phyloP scores from a whole-genome alignment of 2,113 vertebrate genomes.

The Sialia sialis region DNA sequence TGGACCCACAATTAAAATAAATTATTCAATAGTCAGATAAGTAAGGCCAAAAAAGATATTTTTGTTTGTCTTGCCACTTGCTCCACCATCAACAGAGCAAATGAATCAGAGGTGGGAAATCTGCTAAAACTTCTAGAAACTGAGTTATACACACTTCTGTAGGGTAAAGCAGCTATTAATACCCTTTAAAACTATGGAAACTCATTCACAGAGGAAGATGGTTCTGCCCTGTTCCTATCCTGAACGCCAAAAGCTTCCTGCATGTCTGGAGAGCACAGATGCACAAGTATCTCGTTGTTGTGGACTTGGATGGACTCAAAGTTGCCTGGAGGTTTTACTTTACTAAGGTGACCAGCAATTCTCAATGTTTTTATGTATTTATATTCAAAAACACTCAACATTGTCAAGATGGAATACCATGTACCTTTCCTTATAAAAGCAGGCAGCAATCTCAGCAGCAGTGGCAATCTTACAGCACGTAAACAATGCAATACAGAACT shows the following conservation, averaged over 20 bases:
- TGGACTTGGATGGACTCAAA: neutral
- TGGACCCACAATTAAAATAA: neutral
- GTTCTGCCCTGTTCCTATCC: neutral
- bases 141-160: neutral
- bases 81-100: neutral
- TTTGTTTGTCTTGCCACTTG: neutral
- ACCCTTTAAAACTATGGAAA: neutral
- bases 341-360: neutral
- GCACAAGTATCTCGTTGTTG: neutral
- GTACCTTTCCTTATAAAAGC: neutral
- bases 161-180: neutral
- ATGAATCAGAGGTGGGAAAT: neutral
- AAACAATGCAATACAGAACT: neutral
- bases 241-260: neutral
- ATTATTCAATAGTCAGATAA: neutral
- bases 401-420: neutral
- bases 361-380: neutral
- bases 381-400: neutral
- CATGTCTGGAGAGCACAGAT: neutral
- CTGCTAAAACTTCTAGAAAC: neutral
- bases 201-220: neutral
- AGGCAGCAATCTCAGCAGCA: neutral
- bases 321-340: neutral
- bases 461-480: neutral
- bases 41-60: neutral